A percentile compares a stretch with the other conserved stretches of the same genome.
Evolutionary conservation across 2,797 vertebrate species (phyloP).

Genomic region (Tinamus major): DNA sequence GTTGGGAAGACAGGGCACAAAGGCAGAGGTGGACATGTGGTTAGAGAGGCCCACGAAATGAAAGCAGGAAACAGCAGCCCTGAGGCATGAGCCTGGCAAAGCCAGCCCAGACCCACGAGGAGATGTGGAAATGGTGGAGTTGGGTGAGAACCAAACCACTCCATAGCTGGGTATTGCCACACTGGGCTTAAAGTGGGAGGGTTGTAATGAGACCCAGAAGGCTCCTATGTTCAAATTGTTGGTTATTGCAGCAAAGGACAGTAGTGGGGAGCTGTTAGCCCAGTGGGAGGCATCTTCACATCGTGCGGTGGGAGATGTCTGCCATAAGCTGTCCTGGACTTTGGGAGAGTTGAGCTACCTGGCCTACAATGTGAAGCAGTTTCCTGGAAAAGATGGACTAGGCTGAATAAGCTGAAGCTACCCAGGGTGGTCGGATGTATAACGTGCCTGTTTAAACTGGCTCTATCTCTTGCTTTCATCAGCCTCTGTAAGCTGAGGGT

Average conservation of each 20-base stretch:
- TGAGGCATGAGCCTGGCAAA: neutral
- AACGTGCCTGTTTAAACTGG: neutral
- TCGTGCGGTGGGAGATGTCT: neutral
- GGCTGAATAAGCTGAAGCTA: neutral
- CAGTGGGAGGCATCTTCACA: neutral
- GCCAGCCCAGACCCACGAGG: neutral
- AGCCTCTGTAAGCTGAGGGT: neutral
- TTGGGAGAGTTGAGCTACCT: neutral
- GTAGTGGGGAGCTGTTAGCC: neutral
- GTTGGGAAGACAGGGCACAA: neutral
- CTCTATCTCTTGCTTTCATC: neutral
- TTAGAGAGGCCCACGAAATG: conserved; percentile 6
- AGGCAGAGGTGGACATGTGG: conserved; percentile 50
- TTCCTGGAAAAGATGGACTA: neutral
- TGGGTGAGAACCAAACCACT: neutral
- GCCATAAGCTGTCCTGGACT: neutral
- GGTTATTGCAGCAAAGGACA: neutral
- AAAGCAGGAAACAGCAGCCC: conserved; percentile 45
- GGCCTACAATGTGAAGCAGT: neutral
- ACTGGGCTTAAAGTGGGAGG: neutral
- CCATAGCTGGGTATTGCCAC: neutral
- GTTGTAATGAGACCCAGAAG: neutral
- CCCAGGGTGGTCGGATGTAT: neutral
- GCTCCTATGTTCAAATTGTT: accelerated
- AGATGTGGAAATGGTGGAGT: conserved; percentile 11